A percentile compares a stretch with the other conserved stretches of the same genome.
Evolutionary conservation across 2,888 invertebrate species (phyloP).

Genomic region (Pseudanteris insignis): DNA sequence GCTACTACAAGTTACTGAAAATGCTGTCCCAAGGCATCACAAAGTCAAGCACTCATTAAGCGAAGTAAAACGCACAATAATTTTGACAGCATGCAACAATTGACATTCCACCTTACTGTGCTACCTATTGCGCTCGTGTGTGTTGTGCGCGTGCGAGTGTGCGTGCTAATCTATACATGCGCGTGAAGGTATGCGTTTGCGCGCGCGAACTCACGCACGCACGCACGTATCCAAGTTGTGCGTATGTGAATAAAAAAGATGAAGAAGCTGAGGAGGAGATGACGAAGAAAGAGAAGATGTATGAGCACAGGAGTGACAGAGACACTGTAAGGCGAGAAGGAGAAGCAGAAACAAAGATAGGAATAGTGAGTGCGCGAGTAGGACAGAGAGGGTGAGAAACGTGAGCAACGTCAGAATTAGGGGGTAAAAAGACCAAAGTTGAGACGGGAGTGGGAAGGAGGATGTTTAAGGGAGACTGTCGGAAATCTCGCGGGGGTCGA

Average conservation of each 20-base stretch:
- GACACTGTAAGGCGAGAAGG: too few species aligned
- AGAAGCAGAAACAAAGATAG: background rate
- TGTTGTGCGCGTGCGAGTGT: too few species aligned
- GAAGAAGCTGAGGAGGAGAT: background rate
- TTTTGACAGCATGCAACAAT: slow-evolving; percentile 29
- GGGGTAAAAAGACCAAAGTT: background rate
- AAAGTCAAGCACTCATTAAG: slow-evolving; percentile 2
- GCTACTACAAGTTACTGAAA: background rate
- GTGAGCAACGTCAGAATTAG: slow-evolving; percentile 4
- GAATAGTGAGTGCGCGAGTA: too few species aligned
- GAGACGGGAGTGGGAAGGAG: background rate
- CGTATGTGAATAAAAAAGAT: background rate
- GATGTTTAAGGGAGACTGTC: background rate
- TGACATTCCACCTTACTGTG: too few species aligned
- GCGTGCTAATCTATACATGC: too few species aligned
- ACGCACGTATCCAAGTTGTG: too few species aligned
- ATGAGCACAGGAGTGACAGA: background rate
- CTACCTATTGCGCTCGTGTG: slow-evolving; percentile 6
- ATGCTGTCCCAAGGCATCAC: background rate
- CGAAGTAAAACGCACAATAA: slow-evolving; percentile 6
- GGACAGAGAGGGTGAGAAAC: too few species aligned
- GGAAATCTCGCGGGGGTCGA: background rate
- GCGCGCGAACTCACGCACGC: slow-evolving; percentile 9
- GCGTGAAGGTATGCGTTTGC: slow-evolving; percentile 6
- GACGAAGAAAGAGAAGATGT: slow-evolving; percentile 2